Conservation (phyloP, 2,888 invertebrate species). For the Myathropa florea region DNA sequence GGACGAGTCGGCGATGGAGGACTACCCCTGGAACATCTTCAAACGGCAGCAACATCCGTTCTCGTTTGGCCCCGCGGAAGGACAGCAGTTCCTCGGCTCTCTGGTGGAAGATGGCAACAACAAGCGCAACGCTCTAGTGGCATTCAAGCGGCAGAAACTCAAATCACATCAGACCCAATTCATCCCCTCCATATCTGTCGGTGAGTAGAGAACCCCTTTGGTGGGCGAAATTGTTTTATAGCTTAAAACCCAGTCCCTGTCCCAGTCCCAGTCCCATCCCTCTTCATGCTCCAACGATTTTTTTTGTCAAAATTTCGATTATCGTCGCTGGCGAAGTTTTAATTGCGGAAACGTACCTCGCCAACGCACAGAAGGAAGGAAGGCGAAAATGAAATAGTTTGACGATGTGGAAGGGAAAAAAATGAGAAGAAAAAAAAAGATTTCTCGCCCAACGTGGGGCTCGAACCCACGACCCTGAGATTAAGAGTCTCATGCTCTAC, state of each 20-base stretch:
- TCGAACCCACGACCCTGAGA: slow-evolving; percentile 86
- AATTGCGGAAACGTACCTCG: slow-evolving; percentile 36
- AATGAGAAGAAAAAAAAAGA: slow-evolving; percentile 56
- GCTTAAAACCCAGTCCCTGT: neutral
- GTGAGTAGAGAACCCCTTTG: slow-evolving; percentile 74
- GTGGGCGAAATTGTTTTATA: slow-evolving; percentile 8
- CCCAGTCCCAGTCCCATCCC: neutral
- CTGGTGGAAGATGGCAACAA: slow-evolving; percentile 46
- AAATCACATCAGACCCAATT: slow-evolving; percentile 72
- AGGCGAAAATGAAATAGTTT: neutral
- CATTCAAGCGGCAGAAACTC: slow-evolving; percentile 73
- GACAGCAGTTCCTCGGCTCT: slow-evolving; percentile 20
- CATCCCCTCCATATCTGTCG: slow-evolving; percentile 79
- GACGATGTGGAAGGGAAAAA: neutral
- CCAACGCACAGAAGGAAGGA: neutral
- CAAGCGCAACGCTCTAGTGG: slow-evolving; percentile 70
- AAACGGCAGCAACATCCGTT: slow-evolving; percentile 39
- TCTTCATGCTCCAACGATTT: too few species aligned
- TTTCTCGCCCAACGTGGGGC: slow-evolving; percentile 83
- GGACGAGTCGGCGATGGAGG: neutral
- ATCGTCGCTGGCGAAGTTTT: slow-evolving; percentile 22
- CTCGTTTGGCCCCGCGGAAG: slow-evolving; percentile 23
- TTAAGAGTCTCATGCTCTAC: slow-evolving; percentile 85
- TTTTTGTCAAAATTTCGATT: slow-evolving; percentile 12
- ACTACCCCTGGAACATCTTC: slow-evolving; percentile 15